Evolutionary conservation across 2,888 invertebrate genomes (phyloP).

Genomic region (Meteorus colon): DNA sequence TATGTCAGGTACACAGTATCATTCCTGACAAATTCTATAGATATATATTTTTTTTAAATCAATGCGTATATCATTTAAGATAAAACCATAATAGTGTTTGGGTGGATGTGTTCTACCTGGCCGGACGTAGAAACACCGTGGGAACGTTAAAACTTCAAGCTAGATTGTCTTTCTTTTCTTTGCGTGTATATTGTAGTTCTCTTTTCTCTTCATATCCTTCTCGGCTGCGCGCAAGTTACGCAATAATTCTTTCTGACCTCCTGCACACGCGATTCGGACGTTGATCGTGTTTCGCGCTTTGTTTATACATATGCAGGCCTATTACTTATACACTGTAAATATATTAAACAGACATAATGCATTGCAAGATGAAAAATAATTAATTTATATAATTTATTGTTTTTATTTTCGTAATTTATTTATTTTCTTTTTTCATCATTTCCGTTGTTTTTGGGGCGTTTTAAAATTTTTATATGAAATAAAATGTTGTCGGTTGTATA

Average conservation of each 20-base stretch:
- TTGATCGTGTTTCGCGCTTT: conserved; percentile 31
- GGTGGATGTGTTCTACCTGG: not conserved
- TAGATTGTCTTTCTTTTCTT: not conserved
- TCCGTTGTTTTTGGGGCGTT: too few relatives aligned
- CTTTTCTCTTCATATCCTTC: conserved; percentile 4
- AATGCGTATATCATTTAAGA: not conserved
- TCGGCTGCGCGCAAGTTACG: conserved; percentile 30
- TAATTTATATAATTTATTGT: not conserved
- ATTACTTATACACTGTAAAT: not conserved
- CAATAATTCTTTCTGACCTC: conserved; percentile 38
- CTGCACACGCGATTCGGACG: conserved; percentile 40
- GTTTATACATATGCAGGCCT: conserved; percentile 5
- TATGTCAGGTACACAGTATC: conserved; percentile 1
- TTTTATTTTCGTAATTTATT: not conserved
- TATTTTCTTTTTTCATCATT: not conserved
- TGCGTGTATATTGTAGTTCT: conserved; percentile 4
- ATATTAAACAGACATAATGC: not conserved
- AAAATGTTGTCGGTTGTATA: not conserved
- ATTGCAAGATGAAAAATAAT: not conserved
- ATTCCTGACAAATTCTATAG: not conserved
- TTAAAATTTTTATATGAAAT: not conserved
- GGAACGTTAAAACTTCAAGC: not conserved
- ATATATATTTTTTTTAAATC: not conserved
- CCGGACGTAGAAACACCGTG: conserved; percentile 5
- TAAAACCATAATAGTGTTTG: conserved; percentile 2